Percentiles rank a stretch among this genome's conserved stretches.
Conservation (phyloP, 2,888 invertebrate species). For the Epinotia brunnichana region DNA sequence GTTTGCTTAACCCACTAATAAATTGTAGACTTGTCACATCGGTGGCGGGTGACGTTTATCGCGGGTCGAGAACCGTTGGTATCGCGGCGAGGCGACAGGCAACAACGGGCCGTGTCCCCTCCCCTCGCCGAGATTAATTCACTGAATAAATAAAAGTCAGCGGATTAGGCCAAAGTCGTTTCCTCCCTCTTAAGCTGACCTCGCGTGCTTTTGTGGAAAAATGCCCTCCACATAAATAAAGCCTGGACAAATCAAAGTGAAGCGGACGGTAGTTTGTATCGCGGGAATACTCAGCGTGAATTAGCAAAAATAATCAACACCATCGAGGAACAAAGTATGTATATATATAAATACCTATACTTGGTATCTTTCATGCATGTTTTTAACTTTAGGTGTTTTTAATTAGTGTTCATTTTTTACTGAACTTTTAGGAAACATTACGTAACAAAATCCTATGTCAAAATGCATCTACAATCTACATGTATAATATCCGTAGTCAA, state of each 20-base stretch:
- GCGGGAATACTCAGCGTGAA: not conserved
- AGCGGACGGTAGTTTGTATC: slow-evolving; percentile 58
- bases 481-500: not conserved
- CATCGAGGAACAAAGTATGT: not conserved
- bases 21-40: slow-evolving; percentile 64
- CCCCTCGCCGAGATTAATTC: slow-evolving; percentile 80
- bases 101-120: slow-evolving; percentile 72
- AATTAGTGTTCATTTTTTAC: not conserved
- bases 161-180: slow-evolving; percentile 83
- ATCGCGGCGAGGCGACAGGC: slow-evolving; percentile 66
- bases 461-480: not conserved
- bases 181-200: slow-evolving; percentile 82
- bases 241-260: slow-evolving; percentile 72
- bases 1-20: slow-evolving; percentile 59
- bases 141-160: slow-evolving; percentile 84
- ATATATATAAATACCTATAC: too few species aligned
- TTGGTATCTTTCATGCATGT: too few species aligned
- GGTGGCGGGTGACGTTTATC: slow-evolving; percentile 63
- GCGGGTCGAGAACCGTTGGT: slow-evolving; percentile 69
- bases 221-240: slow-evolving; percentile 80
- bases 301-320: not conserved
- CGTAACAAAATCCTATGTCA: not conserved
- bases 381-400: too few species aligned
- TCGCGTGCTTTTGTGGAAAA: slow-evolving; percentile 82
- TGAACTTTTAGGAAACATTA: not conserved